Base-by-base conservation (phyloP, 1,140 invertebrate species). In the Steinernema feltiae region DNA sequence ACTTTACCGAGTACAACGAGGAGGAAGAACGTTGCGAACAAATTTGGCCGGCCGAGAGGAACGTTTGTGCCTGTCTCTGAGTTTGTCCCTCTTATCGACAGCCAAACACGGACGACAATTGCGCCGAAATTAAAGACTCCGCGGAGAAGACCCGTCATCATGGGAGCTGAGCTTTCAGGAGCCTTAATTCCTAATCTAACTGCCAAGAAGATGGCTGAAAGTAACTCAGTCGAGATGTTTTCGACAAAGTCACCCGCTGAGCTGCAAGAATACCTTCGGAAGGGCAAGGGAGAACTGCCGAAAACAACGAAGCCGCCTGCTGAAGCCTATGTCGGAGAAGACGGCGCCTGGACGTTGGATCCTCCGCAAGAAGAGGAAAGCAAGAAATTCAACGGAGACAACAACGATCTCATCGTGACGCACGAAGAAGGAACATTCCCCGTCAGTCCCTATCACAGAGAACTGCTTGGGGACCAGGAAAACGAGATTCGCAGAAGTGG, bases 341-440 rank as follows among this genome's bases (percentile, higher is more conserved):
- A 63, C 24, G 53, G 53, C 7, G 24, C 53, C 24, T 63, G 53
- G 53, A 63, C 53, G 3, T 3, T 63, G 53, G 53, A 63, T 21
- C 53, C 53, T 12, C 53, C 53, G 24, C 7, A 63, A 17, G 53
- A 63, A 63, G 53, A 63, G 24, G 53, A 63, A 27, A 27, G 24
- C 12, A 63, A 63, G 53, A 12, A 12, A 3, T 63, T 63, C 24
- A 3, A 3, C 3, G 53, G 24, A n/a, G 53, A 3, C 12, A 12
- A 63, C 12, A 63, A 63, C 24, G 53, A 63, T 15, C 12, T 63
- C 15, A 63, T 63, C 18, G 35, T 41, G 7, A 63, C 53, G 12
- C 53, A 63, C 24, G 53, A 63, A 63, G 53, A 63, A 27, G 53
- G 53, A 63, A 63, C 53, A 3, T 63, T 63, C 53, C 53, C 53